Evolutionary conservation across 2,888 invertebrate species (phyloP).

Genomic region (Chloroclysta siterata): DNA sequence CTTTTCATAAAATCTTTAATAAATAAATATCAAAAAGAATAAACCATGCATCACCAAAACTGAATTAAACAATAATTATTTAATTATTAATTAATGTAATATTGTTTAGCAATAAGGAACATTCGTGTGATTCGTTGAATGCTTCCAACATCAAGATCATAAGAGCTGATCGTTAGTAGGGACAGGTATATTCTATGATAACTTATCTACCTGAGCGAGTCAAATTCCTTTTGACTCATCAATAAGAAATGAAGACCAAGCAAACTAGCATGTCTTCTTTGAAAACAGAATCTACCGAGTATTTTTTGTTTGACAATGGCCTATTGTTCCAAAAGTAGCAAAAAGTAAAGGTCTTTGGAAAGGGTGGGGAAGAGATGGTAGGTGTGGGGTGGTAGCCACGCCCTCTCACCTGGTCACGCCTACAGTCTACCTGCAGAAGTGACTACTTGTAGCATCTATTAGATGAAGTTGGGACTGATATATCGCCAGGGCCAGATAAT

Average conservation of each 20-base stretch:
- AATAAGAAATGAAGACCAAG: not conserved
- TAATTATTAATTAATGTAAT: too few relatives aligned
- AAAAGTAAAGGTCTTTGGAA: slow-evolving; percentile 25
- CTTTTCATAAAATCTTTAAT: too few relatives aligned
- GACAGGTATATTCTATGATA: not conserved
- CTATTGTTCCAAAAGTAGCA: slow-evolving; percentile 23
- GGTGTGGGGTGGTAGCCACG: slow-evolving; percentile 55
- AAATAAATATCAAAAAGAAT: too few relatives aligned
- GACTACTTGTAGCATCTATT: slow-evolving; percentile 12
- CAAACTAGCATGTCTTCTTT: slow-evolving; percentile 9
- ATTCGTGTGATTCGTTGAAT: too few relatives aligned
- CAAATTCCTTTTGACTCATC: slow-evolving; percentile 8
- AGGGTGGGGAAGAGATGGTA: slow-evolving; percentile 34
- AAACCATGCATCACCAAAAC: too few relatives aligned
- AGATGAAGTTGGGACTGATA: not conserved
- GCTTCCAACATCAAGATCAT: too few relatives aligned
- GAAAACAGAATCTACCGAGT: not conserved
- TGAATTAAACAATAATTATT: too few relatives aligned
- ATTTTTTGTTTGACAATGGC: not conserved
- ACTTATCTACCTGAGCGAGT: not conserved
- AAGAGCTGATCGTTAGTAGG: too few relatives aligned
- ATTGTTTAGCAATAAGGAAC: too few relatives aligned
- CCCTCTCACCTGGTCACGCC: slow-evolving; percentile 63
- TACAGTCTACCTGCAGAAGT: slow-evolving; percentile 45
- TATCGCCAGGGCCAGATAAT: not conserved